phyloP scores from a whole-genome alignment of 2,113 vertebrate species.

The Acrocephalus kingi region DNA sequence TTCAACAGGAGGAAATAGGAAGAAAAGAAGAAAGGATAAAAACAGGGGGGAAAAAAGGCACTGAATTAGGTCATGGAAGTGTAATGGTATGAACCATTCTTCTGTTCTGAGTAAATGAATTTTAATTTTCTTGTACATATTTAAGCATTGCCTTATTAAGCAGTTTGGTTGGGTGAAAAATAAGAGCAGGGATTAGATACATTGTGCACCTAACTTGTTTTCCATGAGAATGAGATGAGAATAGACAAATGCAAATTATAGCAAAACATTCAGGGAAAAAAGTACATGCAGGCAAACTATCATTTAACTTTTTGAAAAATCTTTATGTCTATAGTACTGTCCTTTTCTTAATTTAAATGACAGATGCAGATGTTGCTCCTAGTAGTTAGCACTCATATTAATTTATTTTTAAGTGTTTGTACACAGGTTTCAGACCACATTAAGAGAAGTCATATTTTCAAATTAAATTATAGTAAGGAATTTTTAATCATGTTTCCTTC shows the following conservation, averaged over 20 bases:
- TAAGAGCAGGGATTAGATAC: neutral
- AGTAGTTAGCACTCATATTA: neutral
- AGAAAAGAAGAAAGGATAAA: neutral
- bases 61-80: neutral
- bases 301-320: conserved; percentile 35
- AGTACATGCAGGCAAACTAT: neutral
- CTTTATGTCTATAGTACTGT: neutral
- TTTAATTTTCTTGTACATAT: neutral
- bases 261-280: neutral
- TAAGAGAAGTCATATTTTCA: neutral
- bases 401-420: conserved; percentile 17
- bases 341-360: conserved; percentile 39
- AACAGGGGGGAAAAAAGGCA: neutral
- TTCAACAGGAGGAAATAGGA: conserved; percentile 9
- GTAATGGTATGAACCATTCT: neutral
- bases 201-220: neutral
- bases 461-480: neutral
- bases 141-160: neutral
- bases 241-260: neutral
- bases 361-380: conserved; percentile 26
- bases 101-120: neutral
- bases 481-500: conserved; percentile 1
- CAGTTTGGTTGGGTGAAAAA: neutral
- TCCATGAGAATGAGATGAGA: neutral
- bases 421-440: neutral